phyloP scores from a whole-genome alignment of 2,113 vertebrate genomes.

The Sminthopsis crassicaudata region DNA sequence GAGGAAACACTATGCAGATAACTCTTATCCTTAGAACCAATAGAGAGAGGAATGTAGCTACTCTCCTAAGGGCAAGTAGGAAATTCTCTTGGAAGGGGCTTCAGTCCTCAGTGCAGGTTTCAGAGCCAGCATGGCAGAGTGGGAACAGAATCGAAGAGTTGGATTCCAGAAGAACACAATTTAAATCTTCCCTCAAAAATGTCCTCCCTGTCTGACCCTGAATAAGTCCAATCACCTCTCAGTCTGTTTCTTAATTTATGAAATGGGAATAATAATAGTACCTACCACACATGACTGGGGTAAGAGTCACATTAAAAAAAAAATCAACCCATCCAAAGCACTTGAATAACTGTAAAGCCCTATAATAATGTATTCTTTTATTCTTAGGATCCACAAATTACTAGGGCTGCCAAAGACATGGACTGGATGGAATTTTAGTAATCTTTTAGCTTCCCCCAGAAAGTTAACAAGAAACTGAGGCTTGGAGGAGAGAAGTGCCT shows the following conservation, averaged over 20 bases:
- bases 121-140: neutral
- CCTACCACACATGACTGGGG: neutral
- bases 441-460: neutral
- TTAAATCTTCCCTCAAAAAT: neutral
- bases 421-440: neutral
- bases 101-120: neutral
- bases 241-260: neutral
- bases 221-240: neutral
- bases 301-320: neutral
- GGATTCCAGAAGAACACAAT: neutral
- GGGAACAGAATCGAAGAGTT: neutral
- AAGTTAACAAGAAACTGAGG: neutral
- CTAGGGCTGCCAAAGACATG: neutral
- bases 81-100: neutral
- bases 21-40: neutral
- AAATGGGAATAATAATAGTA: neutral
- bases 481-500: neutral
- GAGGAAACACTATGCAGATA: neutral
- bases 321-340: neutral
- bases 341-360: neutral
- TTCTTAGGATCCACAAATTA: neutral
- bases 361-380: neutral
- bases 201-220: neutral
- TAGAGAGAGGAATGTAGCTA: neutral
- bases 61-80: neutral